Percentiles rank a stretch among this genome's conserved stretches.
Conservation (phyloP, 2,888 invertebrate genomes). For the Cancer borealis region DNA sequence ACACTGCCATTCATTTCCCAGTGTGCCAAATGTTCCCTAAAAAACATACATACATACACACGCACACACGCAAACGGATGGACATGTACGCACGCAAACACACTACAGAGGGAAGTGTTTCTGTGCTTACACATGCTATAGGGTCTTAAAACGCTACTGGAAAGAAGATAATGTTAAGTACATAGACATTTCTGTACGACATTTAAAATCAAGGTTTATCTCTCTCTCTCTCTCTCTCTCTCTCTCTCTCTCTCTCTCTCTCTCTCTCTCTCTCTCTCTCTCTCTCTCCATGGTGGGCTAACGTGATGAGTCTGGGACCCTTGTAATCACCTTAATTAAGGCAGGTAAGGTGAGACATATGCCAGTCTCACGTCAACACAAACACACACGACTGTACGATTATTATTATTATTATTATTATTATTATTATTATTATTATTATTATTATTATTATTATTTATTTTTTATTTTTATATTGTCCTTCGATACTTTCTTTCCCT, state of each 20-base stretch:
- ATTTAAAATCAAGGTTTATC: not conserved
- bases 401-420: no score
- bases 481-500: not conserved
- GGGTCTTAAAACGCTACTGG: no score
- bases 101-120: no score
- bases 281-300: not conserved
- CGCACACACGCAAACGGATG: not conserved
- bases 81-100: not conserved
- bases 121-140: no score
- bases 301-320: not conserved
- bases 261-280: constrained; percentile 47
- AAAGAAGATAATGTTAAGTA: no score
- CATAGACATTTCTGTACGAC: no score
- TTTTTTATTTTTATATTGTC: no score
- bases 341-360: no score
- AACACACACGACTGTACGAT: not conserved
- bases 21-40: not conserved
- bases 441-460: constrained; percentile 38
- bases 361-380: no score
- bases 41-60: constrained; percentile 4
- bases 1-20: not conserved
- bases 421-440: constrained; percentile 41
- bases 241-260: constrained; percentile 35
- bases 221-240: constrained; percentile 43
- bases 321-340: not conserved